These are phyloP conservation scores for Drosophila parabipectinata DNA, from an alignment of 1,140 invertebrate species.

Conservation along the genomic window DNA sequence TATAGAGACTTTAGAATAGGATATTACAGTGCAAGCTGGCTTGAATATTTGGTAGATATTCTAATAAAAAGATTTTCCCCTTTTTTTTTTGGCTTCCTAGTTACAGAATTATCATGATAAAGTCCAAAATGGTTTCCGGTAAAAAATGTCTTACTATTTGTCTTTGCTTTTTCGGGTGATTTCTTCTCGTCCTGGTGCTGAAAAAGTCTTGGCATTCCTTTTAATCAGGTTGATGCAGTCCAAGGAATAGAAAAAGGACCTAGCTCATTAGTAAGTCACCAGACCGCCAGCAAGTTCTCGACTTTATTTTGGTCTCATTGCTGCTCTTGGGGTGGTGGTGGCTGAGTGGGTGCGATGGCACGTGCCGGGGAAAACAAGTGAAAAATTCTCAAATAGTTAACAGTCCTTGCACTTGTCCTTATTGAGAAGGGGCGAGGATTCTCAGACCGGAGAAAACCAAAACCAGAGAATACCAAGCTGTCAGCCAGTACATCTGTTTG, in stretches of 20 bases:
- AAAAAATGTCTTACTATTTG: slow-evolving; percentile 25
- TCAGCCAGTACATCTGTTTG: slow-evolving; percentile 36
- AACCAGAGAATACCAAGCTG: slow-evolving; percentile 26
- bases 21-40: background rate
- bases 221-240: slow-evolving; percentile 48
- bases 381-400: slow-evolving; percentile 67
- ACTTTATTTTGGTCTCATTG: slow-evolving; percentile 41
- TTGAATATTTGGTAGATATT: background rate
- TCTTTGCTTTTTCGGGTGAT: slow-evolving; percentile 12
- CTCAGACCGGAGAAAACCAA: background rate
- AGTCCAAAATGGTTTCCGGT: slow-evolving; percentile 1
- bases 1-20: background rate
- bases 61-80: background rate
- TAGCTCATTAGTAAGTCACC: slow-evolving; percentile 69
- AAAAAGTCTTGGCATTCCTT: slow-evolving; percentile 32
- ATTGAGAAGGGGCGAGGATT: background rate
- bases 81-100: background rate
- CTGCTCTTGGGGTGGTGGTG: slow-evolving; percentile 6
- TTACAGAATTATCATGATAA: background rate
- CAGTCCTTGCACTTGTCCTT: slow-evolving; percentile 41
- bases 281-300: slow-evolving; percentile 59
- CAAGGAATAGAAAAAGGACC: slow-evolving; percentile 14
- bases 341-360: slow-evolving; percentile 24
- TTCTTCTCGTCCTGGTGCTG: background rate
- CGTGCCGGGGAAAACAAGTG: slow-evolving; percentile 64